Evolutionary conservation across 2,113 vertebrate genomes (phyloP).

Genomic region (Boulengeromyrus knoepffleri): DNA sequence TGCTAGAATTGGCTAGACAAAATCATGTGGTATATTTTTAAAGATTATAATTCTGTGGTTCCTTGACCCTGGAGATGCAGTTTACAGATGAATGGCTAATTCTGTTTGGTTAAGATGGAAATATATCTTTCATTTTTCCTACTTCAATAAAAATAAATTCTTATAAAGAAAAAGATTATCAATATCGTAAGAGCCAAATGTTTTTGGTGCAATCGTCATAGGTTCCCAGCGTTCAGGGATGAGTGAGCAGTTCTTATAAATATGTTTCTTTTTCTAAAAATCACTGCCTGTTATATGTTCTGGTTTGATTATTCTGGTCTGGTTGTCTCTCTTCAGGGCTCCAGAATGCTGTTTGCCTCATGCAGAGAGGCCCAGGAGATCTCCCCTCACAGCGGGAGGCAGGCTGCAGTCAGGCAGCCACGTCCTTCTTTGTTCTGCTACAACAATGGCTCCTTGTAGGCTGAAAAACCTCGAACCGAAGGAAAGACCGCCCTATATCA

Average conservation of each 20-base stretch:
- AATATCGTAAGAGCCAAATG: background rate
- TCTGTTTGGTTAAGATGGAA: background rate
- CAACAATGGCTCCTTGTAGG: constrained; percentile 6
- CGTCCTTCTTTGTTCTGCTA: constrained; percentile 1
- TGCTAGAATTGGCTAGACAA: background rate
- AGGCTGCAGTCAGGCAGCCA: constrained; percentile 1
- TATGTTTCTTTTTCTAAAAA: background rate
- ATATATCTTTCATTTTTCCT: background rate
- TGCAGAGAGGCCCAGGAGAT: constrained; percentile 11
- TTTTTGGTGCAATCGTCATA: background rate
- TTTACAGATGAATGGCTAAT: background rate
- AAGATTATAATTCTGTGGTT: background rate
- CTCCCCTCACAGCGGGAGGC: constrained; percentile 9
- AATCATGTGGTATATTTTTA: background rate
- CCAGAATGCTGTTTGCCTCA: constrained; percentile 15
- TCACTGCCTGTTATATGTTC: background rate
- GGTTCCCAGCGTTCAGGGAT: background rate
- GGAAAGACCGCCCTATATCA: constrained; percentile 5
- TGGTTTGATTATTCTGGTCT: constrained; percentile 9
- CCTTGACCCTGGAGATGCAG: background rate
- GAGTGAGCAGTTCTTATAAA: background rate
- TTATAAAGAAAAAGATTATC: background rate
- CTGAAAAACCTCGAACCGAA: constrained; percentile 9
- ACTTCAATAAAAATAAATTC: background rate
- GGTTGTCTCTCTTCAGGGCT: background rate